Evolutionary conservation across 2,797 vertebrate genomes (phyloP).

Genomic region (Myotis planiceps): DNA sequence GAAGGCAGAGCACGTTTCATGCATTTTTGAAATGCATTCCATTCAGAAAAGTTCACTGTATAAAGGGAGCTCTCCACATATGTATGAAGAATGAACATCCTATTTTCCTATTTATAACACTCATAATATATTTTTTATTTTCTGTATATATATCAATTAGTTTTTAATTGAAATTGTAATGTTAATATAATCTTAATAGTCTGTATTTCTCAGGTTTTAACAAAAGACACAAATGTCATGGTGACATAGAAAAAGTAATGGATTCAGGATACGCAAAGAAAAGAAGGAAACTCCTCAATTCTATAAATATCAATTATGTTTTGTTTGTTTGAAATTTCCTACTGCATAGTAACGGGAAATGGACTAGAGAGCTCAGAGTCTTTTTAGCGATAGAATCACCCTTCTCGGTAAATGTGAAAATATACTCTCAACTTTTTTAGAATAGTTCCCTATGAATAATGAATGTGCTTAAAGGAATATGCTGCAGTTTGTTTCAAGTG

Average conservation of each 20-base stretch:
- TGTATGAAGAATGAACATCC: neutral
- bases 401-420: constrained; percentile 5
- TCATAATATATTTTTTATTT: constrained; percentile 40
- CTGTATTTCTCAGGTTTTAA: neutral
- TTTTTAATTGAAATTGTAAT: neutral
- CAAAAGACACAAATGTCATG: neutral
- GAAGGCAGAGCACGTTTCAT: neutral
- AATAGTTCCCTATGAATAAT: constrained; percentile 55
- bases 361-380: neutral
- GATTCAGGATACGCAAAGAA: neutral
- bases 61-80: neutral
- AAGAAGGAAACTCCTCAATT: neutral
- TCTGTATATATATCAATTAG: neutral
- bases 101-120: neutral
- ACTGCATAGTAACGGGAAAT: constrained; percentile 50
- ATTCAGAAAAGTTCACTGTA: neutral
- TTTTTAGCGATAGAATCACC: constrained; percentile 44
- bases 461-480: constrained; percentile 33
- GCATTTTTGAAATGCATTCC: neutral
- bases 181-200: constrained; percentile 2
- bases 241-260: neutral
- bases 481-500: constrained; percentile 17
- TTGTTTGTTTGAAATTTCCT: constrained; percentile 52
- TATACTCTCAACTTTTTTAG: constrained; percentile 19
- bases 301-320: constrained; percentile 25